Evolutionary conservation across 2,888 invertebrate species (phyloP).

Genomic region (Athalia rosae): DNA sequence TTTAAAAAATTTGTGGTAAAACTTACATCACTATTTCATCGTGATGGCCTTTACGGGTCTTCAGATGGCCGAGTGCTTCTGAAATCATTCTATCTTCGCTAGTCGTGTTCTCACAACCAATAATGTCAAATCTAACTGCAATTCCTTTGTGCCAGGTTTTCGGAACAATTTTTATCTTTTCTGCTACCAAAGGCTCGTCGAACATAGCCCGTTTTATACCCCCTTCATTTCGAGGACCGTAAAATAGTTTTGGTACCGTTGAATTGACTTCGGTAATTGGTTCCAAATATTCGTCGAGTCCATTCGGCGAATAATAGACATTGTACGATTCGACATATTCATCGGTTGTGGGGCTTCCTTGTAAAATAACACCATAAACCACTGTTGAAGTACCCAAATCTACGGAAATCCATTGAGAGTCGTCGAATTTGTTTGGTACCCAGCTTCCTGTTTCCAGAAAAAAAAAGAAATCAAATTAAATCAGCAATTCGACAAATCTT

Average conservation of each 20-base stretch:
- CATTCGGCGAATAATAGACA: conserved; percentile 70
- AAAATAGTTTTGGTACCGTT: conserved; percentile 25
- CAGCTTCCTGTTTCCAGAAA: conserved; percentile 21
- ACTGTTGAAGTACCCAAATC: conserved; percentile 70
- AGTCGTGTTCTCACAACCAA: conserved; percentile 68
- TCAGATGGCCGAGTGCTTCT: not conserved
- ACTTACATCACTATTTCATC: not conserved
- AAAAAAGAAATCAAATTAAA: not conserved
- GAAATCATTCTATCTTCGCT: conserved; percentile 24
- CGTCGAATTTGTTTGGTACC: conserved; percentile 23
- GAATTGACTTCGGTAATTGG: conserved; percentile 21
- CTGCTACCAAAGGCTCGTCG: conserved; percentile 70
- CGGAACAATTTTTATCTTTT: conserved; percentile 72
- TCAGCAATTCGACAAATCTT: not conserved
- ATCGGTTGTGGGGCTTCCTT: conserved; percentile 66
- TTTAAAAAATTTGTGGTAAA: too few relatives aligned
- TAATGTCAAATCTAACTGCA: conserved; percentile 71
- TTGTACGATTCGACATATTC: conserved; percentile 72
- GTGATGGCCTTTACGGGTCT: too few relatives aligned
- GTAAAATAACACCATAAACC: conserved; percentile 72
- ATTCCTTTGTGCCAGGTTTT: conserved; percentile 70
- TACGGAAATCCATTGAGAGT: conserved; percentile 52
- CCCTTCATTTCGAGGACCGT: conserved; percentile 57
- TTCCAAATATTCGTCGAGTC: conserved; percentile 44
- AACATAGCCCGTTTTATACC: conserved; percentile 68